Percentiles rank a stretch among this genome's conserved stretches.
Evolutionary conservation across 2,888 invertebrate species (phyloP).

Genomic region (Chaetoderma sp.): DNA sequence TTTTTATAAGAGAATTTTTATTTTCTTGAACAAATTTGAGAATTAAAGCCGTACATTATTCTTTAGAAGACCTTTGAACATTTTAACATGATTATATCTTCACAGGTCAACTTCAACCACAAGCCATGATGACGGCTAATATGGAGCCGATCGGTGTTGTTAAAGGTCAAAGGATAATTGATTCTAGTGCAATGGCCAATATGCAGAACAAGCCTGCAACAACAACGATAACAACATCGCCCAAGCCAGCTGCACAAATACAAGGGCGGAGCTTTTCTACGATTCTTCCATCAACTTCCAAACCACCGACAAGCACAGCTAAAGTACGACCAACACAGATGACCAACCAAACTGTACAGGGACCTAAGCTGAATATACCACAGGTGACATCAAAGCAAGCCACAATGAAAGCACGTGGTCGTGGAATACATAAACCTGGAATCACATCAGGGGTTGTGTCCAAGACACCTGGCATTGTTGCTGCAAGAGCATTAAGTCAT

Average conservation of each 20-base stretch:
- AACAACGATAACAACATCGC: slow-evolving; percentile 43
- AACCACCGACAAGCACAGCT: slow-evolving; percentile 43
- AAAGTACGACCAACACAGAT: slow-evolving; percentile 50
- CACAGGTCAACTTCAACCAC: slow-evolving; percentile 49
- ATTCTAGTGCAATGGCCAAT: slow-evolving; percentile 30
- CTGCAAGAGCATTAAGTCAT: neutral
- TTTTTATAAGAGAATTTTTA: too few species aligned
- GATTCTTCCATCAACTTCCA: slow-evolving; percentile 52
- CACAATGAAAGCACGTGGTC: neutral
- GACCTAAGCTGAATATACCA: slow-evolving; percentile 30
- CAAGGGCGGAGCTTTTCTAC: slow-evolving; percentile 41
- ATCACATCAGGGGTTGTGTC: neutral
- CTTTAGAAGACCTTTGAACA: too few species aligned
- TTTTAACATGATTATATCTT: too few species aligned
- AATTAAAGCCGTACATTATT: too few species aligned
- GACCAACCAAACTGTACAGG: slow-evolving; percentile 13
- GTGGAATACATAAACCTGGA: neutral
- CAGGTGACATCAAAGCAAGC: neutral
- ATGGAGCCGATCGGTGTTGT: slow-evolving; percentile 8
- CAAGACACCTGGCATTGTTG: too few species aligned
- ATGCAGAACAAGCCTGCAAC: slow-evolving; percentile 29
- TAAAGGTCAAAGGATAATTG: slow-evolving; percentile 28
- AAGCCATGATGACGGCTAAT: slow-evolving; percentile 28
- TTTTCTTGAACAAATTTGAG: too few species aligned
- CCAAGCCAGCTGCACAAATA: slow-evolving; percentile 42